Conservation (phyloP, 2,113 vertebrate species). For the Meles meles region DNA sequence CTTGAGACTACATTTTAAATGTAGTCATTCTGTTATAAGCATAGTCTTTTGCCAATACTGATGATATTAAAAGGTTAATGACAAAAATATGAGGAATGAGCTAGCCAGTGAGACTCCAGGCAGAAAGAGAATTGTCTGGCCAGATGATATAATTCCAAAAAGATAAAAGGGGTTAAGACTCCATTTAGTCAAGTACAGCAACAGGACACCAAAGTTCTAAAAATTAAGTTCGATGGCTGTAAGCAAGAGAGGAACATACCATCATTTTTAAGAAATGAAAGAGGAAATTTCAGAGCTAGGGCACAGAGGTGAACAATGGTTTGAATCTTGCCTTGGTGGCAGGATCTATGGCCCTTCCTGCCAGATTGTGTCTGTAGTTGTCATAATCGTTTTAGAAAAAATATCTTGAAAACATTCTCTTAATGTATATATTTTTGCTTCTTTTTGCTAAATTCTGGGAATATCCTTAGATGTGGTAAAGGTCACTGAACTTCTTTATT, state of each 20-base stretch:
- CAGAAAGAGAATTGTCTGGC: constrained; percentile 68
- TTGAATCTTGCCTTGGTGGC: background rate
- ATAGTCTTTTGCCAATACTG: constrained; percentile 68
- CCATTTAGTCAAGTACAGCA: constrained; percentile 68
- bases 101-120: constrained; percentile 69
- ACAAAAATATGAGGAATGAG: constrained; percentile 62
- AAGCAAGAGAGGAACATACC: background rate
- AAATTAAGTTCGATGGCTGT: constrained; percentile 60
- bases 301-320: constrained; percentile 5
- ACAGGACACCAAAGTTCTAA: constrained; percentile 51
- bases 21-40: constrained; percentile 61
- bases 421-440: constrained; percentile 49
- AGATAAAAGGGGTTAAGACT: constrained; percentile 74
- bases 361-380: constrained; percentile 48
- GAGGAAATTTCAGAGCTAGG: constrained; percentile 35
- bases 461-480: constrained; percentile 58
- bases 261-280: constrained; percentile 52
- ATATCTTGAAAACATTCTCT: constrained; percentile 36
- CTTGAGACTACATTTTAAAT: constrained; percentile 43
- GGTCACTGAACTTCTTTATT: constrained; percentile 69
- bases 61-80: constrained; percentile 70
- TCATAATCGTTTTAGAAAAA: constrained; percentile 35
- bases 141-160: constrained; percentile 72
- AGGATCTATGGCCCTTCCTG: background rate
- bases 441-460: constrained; percentile 67